Percentiles rank a stretch among this genome's conserved stretches.
phyloP scores from a whole-genome alignment of 2,888 invertebrate genomes.

The Dugesia japonica region DNA sequence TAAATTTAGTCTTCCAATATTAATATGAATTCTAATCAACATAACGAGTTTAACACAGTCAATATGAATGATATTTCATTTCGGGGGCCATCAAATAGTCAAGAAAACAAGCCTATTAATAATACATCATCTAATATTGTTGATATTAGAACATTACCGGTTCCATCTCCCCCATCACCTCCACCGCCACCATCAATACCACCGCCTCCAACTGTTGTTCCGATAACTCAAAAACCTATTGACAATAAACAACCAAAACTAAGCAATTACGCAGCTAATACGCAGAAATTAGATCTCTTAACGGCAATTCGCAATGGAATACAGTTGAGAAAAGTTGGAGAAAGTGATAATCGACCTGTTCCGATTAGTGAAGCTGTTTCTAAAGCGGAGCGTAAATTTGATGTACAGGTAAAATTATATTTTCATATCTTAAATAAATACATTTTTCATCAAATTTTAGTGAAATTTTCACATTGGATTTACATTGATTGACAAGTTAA shows the following conservation, averaged over 20 bases:
- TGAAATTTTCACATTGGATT: too few relatives aligned
- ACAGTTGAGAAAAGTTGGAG: constrained; percentile 20
- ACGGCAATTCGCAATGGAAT: constrained; percentile 30
- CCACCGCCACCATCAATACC: not conserved
- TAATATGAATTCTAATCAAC: not conserved
- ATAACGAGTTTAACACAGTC: not conserved
- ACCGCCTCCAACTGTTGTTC: not conserved
- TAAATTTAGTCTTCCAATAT: not conserved
- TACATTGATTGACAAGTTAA: too few relatives aligned
- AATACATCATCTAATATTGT: not conserved
- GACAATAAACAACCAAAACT: not conserved
- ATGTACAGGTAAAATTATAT: constrained; percentile 31
- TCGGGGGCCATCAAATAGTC: not conserved
- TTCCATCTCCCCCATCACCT: not conserved
- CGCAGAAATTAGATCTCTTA: constrained; percentile 2
- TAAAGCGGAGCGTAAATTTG: constrained; percentile 11
- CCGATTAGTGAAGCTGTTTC: not conserved
- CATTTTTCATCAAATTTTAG: too few relatives aligned
- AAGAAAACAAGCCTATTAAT: not conserved
- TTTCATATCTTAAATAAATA: too few relatives aligned
- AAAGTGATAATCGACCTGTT: not conserved
- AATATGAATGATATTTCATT: not conserved
- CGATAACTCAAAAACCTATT: not conserved
- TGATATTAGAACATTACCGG: not conserved
- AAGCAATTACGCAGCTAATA: not conserved